Evolutionary conservation across 1,140 invertebrate genomes (phyloP).

Genomic region (Lucilia cuprina): DNA sequence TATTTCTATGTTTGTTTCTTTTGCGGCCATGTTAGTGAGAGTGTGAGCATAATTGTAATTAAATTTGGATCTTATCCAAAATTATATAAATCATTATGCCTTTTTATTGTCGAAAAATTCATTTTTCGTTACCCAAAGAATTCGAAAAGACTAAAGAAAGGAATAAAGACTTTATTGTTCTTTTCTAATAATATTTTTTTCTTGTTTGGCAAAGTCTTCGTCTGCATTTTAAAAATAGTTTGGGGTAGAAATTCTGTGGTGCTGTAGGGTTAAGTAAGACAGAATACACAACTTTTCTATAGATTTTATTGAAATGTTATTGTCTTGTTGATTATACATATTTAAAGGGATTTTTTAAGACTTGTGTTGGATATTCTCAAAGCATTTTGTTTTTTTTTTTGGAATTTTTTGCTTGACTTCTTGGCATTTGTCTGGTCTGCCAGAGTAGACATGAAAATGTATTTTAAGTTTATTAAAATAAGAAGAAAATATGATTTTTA

Average conservation of each 20-base stretch:
- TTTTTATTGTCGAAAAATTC: conserved; percentile 27
- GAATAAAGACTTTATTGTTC: neutral
- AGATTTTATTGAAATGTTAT: conserved; percentile 33
- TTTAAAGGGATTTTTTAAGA: neutral
- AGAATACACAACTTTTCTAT: conserved; percentile 10
- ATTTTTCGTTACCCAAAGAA: neutral
- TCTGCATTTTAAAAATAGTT: neutral
- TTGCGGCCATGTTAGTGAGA: neutral
- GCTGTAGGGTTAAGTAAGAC: neutral
- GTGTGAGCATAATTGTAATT: conserved; percentile 49
- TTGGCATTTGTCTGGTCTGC: conserved; percentile 26
- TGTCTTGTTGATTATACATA: conserved; percentile 30
- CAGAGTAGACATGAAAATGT: neutral
- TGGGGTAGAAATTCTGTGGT: neutral
- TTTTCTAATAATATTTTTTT: neutral
- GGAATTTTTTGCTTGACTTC: neutral
- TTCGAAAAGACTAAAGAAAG: neutral
- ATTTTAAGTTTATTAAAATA: conserved; percentile 9
- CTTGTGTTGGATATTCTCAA: neutral
- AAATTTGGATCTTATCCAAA: conserved; percentile 57
- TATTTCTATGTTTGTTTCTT: neutral
- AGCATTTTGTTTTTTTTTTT: neutral
- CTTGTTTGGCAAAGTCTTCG: neutral
- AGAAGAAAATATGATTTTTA: neutral
- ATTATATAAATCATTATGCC: conserved; percentile 33